phyloP scores from a whole-genome alignment of 2,113 vertebrate genomes.

The Gulo gulo region DNA sequence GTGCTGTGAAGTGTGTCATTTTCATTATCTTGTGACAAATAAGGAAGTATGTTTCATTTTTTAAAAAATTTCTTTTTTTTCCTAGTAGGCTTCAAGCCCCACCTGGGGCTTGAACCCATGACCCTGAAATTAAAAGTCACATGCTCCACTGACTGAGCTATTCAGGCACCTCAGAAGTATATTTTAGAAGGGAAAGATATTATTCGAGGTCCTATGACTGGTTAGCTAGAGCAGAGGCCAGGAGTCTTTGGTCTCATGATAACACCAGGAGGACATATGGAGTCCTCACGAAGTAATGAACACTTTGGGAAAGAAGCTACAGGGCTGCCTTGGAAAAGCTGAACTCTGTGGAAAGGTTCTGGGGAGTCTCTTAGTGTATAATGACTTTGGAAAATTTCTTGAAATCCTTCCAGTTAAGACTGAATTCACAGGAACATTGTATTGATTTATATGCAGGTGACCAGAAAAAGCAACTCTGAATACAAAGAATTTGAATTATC shows the following conservation, averaged over 20 bases:
- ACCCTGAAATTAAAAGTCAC: not conserved
- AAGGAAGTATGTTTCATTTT: not conserved
- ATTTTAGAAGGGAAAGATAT: not conserved
- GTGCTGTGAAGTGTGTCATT: not conserved
- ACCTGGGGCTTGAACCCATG: not conserved
- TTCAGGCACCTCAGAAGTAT: not conserved
- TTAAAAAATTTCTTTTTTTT: not conserved
- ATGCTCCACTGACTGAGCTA: not conserved
- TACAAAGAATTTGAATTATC: constrained; percentile 15
- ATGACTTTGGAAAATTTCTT: constrained; percentile 42
- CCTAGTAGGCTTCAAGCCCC: not conserved
- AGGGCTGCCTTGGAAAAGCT: not conserved
- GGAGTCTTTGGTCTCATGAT: not conserved
- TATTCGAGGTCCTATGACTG: not conserved
- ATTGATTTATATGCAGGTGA: constrained; percentile 42
- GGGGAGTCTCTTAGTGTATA: not conserved
- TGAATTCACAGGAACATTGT: not conserved
- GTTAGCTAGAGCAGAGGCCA: not conserved
- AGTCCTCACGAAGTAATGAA: not conserved
- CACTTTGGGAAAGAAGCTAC: not conserved
- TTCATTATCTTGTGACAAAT: not conserved
- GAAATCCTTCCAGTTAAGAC: constrained; percentile 37
- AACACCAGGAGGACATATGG: not conserved
- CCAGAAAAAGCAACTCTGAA: constrained; percentile 11
- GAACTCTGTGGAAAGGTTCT: not conserved